These are phyloP conservation scores for Arvicanthis niloticus DNA, from an alignment of 2,113 vertebrate genomes.

Conservation along the genomic window DNA sequence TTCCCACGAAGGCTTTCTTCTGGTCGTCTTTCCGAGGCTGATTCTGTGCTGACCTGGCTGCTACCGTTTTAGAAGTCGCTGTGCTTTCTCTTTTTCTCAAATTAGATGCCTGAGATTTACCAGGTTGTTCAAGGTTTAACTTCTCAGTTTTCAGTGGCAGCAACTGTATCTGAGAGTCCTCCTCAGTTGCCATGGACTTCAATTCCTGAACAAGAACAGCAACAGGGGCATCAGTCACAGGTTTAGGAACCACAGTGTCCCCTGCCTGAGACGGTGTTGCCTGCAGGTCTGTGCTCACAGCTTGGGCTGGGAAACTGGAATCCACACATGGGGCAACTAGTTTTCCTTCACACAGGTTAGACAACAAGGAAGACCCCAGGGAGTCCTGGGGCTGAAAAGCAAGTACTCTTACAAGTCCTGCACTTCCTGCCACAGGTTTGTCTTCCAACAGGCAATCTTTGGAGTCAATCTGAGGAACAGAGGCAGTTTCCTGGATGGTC, in stretches of 20 bases:
- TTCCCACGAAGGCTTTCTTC: constrained; percentile 85
- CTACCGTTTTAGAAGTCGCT: constrained; percentile 46
- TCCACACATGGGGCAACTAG: background rate
- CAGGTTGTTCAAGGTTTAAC: constrained; percentile 36
- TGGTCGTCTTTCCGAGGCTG: constrained; percentile 58
- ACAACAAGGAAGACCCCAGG: constrained; percentile 1
- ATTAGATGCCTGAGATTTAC: background rate
- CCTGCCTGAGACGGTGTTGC: background rate
- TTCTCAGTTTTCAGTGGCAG: constrained; percentile 55
- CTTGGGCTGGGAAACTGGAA: background rate
- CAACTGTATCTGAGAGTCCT: constrained; percentile 44
- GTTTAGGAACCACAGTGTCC: background rate
- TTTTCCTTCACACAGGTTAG: background rate
- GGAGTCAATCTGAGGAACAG: constrained; percentile 69
- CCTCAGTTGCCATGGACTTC: background rate
- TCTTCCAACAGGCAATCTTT: constrained; percentile 67
- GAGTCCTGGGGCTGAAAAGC: background rate
- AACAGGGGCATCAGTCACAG: background rate
- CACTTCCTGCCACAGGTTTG: background rate
- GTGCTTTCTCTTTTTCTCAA: constrained; percentile 65
- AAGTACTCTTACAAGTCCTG: background rate
- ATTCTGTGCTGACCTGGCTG: constrained; percentile 74
- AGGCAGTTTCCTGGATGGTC: background rate
- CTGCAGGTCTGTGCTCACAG: constrained; percentile 5
- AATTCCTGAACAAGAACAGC: background rate